Conservation (phyloP, 2,888 invertebrate species). For the Baronia brevicornis region DNA sequence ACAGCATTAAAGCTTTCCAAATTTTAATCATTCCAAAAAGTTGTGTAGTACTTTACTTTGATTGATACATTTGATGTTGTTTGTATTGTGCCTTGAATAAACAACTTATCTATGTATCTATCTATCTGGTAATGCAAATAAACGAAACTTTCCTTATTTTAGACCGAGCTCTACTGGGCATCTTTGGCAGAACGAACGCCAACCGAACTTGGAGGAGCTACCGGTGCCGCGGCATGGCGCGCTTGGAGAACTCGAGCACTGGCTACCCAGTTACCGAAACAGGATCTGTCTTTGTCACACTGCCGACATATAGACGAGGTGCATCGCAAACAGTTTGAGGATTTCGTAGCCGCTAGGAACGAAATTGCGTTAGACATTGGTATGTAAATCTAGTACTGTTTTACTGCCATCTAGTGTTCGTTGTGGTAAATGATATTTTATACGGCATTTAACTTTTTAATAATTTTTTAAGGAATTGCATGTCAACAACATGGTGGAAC, state of each 20-base stretch:
- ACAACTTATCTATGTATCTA: neutral
- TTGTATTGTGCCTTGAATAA: too few relatives aligned
- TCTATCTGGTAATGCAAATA: neutral
- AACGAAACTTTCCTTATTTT: slow-evolving; percentile 22
- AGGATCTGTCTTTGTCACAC: slow-evolving; percentile 92
- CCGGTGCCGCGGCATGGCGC: slow-evolving; percentile 58
- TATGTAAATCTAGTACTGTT: too few relatives aligned
- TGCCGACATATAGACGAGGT: slow-evolving; percentile 89
- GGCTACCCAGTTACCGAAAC: slow-evolving; percentile 93
- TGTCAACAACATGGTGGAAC: slow-evolving; percentile 76
- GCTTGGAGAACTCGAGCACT: slow-evolving; percentile 74
- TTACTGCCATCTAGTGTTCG: slow-evolving; percentile 34
- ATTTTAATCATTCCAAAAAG: too few relatives aligned
- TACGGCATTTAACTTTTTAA: neutral
- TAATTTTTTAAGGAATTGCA: slow-evolving; percentile 65
- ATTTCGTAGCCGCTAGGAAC: slow-evolving; percentile 95
- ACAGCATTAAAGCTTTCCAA: too few relatives aligned
- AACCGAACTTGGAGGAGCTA: slow-evolving; percentile 51
- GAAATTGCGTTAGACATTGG: slow-evolving; percentile 97
- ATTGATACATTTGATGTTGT: too few relatives aligned
- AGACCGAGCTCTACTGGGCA: slow-evolving; percentile 96
- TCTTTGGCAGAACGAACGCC: slow-evolving; percentile 84
- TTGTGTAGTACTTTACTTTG: too few relatives aligned
- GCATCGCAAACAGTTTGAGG: slow-evolving; percentile 89
- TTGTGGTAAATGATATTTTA: slow-evolving; percentile 20